Base-by-base conservation (phyloP, 2,888 invertebrate species). In the Agrilus mali region DNA sequence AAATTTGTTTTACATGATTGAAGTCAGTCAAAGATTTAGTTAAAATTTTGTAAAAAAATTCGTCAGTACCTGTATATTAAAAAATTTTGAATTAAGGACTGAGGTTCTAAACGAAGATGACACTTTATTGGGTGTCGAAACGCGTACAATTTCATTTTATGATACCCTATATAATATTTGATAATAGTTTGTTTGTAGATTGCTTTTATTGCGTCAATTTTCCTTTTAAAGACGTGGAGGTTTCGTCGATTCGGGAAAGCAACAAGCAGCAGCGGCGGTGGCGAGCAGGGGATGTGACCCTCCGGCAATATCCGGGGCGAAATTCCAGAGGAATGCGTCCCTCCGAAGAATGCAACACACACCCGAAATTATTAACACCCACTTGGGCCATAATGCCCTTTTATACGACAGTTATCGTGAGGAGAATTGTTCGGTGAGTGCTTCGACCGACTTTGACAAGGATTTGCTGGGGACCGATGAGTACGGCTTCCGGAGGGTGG, bases 231-330 rank as follows among this genome's bases (percentile, higher is more conserved):
- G 27, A 27, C 27, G 27, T 10, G 27, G 10, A 27, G 27, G 27
- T 10, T 27, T 27, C 27, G 27, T 27, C 27, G 27, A 27, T 27
- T 27, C 27, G 27, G 38, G 17, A 20, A 38, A 38, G 16, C 31
- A 22, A 27, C 27, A 27, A 27, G 27, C 55, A 67, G 63, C 44
- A 71, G 71, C 56, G 72, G 72, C 51, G 71, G 71, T 51, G 68
- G 68, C 51, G n/a, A n/a, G n/a, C 67, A 69, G 50, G 67, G 68
- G 56, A 66, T 69, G 52, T 4, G 27, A 27, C 10, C 27, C 27
- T 27, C 27, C 27, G 8, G 27, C 27, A 27, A 27, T 27, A 27
- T 27, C 27, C 8, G 27, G 27, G 8, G 27, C 13, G 5, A 35
- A 38, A 32, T 34, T 43, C 16, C 31, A 31, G 3, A 48, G 38